These are phyloP conservation scores for Pelodiscus sinensis DNA, from an alignment of 2,113 vertebrate genomes.

Conservation along the genomic window DNA sequence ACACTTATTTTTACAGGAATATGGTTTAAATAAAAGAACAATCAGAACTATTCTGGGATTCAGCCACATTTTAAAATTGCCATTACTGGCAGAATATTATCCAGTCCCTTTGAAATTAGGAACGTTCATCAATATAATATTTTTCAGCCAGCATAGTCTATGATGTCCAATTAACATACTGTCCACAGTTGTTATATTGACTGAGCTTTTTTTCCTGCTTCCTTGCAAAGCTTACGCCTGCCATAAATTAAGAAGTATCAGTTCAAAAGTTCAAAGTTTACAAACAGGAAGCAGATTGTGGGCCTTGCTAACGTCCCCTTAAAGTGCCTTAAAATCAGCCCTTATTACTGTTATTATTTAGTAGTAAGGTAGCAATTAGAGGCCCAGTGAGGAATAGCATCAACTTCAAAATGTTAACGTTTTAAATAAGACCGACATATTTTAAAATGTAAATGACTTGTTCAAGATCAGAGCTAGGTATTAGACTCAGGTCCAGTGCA, in stretches of 20 bases:
- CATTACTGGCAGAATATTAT: slow-evolving; percentile 74
- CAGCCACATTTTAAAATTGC: slow-evolving; percentile 67
- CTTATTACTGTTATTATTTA: background rate
- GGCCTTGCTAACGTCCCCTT: background rate
- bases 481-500: background rate
- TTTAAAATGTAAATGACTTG: background rate
- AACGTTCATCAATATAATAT: slow-evolving; percentile 45
- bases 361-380: background rate
- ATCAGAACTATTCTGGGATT: slow-evolving; percentile 70
- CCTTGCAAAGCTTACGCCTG: background rate
- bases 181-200: background rate
- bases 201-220: background rate
- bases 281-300: background rate
- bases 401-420: background rate
- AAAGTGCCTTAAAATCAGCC: background rate
- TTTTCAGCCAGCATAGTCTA: slow-evolving; percentile 54
- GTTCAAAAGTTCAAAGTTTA: background rate
- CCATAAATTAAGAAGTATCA: background rate
- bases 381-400: background rate
- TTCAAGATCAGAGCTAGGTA: background rate
- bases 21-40: slow-evolving; percentile 77
- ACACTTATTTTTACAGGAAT: slow-evolving; percentile 72
- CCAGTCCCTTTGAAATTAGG: slow-evolving; percentile 69
- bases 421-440: background rate
- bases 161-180: slow-evolving; percentile 42